Base-by-base conservation (phyloP, 1,140 invertebrate species). In the Matsumurasca onukii region DNA sequence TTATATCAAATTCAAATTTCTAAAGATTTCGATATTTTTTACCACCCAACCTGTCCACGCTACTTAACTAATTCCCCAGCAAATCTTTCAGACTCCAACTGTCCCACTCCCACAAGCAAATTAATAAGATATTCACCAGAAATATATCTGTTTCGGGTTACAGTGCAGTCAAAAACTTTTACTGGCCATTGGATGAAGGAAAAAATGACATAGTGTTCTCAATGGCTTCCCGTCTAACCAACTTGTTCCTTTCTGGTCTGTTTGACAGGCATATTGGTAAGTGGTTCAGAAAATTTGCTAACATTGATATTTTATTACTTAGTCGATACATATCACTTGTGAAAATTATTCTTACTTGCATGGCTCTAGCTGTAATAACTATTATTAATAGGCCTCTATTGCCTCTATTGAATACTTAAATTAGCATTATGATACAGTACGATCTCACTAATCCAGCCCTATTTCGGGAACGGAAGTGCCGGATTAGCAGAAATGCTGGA, bases 101-200 rank as follows among this genome's bases (percentile, higher is more conserved):
- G n/a, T 45, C 9, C n/a, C n/a, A 12, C 39, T 12, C 39, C 39
- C 39, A 9, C 9, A 45, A 45, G n/a, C 9, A 45, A n/a, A 45
- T 12, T 9, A 12, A n/a, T n/a, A n/a, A n/a, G 39, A 45, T 12
- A 45, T 12, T 12, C n/a, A 45, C 39, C 39, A 12, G 9, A 45
- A 45, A 45, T 12, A n/a, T 12, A 45, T 9, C 9, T 45, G n/a
- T 51, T 3, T 51, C 24, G n/a, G 49, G 82, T 69, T 71, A 20
- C 65, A 76, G 76, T 59, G 25, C 74, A 15, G 66, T 74, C 22
- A 67, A 71, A 63, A 72, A 73, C 31, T 29, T 76, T 20, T 73
- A 67, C 57, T 73, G 68, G 39, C 67, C 72, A 24, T 27, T 67
- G 48, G 75, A 76, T 57, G 31, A 66, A 24, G 51, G 45, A 20